A percentile compares a stretch with the other conserved stretches of the same genome.
These are phyloP conservation scores for Tinamus major DNA, from an alignment of 2,797 vertebrate genomes.

Conservation along the genomic window DNA sequence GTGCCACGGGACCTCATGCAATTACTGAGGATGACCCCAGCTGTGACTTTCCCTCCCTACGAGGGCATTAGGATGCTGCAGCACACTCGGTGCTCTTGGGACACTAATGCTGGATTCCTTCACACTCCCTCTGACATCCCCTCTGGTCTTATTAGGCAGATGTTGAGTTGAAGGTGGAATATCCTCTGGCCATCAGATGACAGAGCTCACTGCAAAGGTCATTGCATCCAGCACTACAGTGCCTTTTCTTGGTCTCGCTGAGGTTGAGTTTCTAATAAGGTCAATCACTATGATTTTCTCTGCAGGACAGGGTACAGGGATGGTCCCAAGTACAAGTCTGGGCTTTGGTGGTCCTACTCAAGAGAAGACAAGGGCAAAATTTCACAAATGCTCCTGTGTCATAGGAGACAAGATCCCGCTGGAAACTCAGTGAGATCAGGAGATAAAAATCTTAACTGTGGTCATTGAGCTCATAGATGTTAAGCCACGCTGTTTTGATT, in stretches of 20 bases:
- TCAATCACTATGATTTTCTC: neutral
- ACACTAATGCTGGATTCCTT: neutral
- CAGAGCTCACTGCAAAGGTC: fast-evolving
- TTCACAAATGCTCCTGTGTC: neutral
- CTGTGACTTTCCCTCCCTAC: fast-evolving
- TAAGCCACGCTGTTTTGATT: neutral
- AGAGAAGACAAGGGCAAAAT: fast-evolving
- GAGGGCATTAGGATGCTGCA: neutral
- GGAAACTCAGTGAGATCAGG: neutral
- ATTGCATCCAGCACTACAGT: neutral
- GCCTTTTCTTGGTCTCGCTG: neutral
- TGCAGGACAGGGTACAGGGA: fast-evolving
- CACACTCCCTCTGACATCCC: fast-evolving
- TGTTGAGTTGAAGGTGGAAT: neutral
- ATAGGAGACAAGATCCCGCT: neutral
- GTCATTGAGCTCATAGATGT: neutral
- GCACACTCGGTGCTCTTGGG: neutral
- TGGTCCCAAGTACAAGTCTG: neutral
- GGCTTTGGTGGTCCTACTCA: neutral
- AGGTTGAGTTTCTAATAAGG: neutral
- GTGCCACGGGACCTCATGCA: fast-evolving
- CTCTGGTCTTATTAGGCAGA: neutral
- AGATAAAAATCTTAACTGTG: neutral
- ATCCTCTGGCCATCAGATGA: neutral
- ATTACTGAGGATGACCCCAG: neutral